phyloP scores from a whole-genome alignment of 1,140 invertebrate genomes.

The Pollicipes pollicipes region DNA sequence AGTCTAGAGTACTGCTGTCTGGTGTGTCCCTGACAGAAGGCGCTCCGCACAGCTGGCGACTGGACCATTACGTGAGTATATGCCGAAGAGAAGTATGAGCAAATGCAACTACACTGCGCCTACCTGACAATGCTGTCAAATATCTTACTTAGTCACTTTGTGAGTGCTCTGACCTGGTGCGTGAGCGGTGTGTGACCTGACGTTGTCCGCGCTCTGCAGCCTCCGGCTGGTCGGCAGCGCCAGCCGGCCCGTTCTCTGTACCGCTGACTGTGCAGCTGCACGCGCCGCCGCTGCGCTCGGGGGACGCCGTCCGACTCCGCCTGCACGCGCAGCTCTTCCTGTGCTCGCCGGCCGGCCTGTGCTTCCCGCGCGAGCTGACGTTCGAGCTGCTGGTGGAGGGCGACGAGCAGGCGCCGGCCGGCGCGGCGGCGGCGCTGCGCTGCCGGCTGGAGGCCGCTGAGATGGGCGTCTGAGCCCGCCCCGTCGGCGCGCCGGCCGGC shows the following conservation, averaged over 20 bases:
- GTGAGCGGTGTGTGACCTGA: too few relatives aligned
- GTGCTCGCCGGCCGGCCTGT: background rate
- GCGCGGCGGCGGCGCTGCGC: background rate
- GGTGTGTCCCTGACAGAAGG: background rate
- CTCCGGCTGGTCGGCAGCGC: background rate
- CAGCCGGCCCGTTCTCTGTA: too few relatives aligned
- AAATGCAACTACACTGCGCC: too few relatives aligned
- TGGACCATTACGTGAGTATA: background rate
- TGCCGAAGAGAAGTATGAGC: too few relatives aligned
- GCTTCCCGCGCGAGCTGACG: background rate
- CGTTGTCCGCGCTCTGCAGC: background rate
- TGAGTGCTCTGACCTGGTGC: too few relatives aligned
- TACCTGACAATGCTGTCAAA: too few relatives aligned
- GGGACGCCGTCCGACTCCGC: background rate
- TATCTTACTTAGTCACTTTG: too few relatives aligned
- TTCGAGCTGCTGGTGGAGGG: background rate
- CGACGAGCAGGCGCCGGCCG: background rate
- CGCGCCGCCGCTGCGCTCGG: background rate
- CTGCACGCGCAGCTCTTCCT: background rate
- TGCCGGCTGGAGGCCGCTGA: background rate
- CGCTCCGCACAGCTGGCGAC: background rate
- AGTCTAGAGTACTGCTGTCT: background rate
- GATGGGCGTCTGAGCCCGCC: background rate
- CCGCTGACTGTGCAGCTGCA: background rate
- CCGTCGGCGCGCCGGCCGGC: too few relatives aligned